Evolutionary conservation across 2,113 vertebrate species (phyloP), one percentile per base, ranked within the genome.

Genomic region (Cottus gobio): DNA sequence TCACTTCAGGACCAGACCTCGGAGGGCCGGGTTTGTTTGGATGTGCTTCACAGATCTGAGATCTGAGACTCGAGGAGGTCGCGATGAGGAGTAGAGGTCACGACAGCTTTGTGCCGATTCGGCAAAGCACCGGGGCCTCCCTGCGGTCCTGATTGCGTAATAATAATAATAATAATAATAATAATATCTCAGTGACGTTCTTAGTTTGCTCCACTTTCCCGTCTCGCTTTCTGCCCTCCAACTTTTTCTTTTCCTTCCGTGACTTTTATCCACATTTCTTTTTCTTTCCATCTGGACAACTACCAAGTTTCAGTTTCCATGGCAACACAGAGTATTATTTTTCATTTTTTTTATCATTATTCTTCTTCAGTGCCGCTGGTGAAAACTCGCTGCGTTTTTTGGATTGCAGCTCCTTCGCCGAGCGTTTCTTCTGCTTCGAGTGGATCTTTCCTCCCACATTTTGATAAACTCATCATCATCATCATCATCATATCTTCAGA

Each of bases 291-390:
- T 79, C 65, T 83, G 70, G 73, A 82, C 37, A 69, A 62, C 61
- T 61, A 68, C 68, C 75, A 80, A 65, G 66, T 79, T 84, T 89
- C 74, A 83, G 88, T 92, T 89, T 88, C 91, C 90, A 92, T 89
- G 84, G 88, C 67, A 90, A 91, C 85, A 5, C 31, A 39, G 68
- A 20, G 30, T 68, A n/a, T 78, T 82, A 48, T 26, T 62, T 73
- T 60, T 20, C 76, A n/a, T n/a, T n/a, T 5, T 31, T 31, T 5
- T 31, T 31, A 2, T 31, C 79, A 46, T 26, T 62, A 67, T 60
- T 20, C 73, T 83, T 24, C 34, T 77, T 72, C 57, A 56, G 61
- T 62, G 81, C 52, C 81, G 82, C 56, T 79, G 61, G 42, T 72
- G 69, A 60, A 74, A 80, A 73, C 56, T 39, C 36, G 11, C 30